Evolutionary conservation across 35 echinoderm and acorn worm species (phyloP), one percentile per base, ranked within the genome.

Genomic region (Chiridota heheva): DNA sequence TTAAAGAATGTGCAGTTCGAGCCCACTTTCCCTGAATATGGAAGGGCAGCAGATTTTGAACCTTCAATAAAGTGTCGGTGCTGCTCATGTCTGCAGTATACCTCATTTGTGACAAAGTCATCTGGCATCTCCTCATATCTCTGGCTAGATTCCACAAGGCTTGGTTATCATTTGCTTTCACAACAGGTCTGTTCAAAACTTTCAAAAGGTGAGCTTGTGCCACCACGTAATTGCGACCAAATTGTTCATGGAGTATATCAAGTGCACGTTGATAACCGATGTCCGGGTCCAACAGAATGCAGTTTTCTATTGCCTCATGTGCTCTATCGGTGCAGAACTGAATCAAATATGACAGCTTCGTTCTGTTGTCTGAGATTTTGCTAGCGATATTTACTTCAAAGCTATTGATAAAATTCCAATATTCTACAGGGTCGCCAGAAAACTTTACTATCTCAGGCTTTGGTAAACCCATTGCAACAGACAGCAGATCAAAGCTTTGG

Each of bases 311-410:
- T 5, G 44, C 48, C 4, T 58, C 51, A 40, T 53, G 5, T 48
- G 87, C 87, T 51, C 81, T 91, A 17, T 82, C 82, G 16, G 28
- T 40, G 30, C 89, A 91, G 44, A 86, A 86, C 36, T 91, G 89
- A 36, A 86, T 73, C 2, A 91, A 39, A 30, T 91, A 91, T n/a
- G 58, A 51, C 30, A 86, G 46, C 51, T 5, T 86, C 7, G 42
- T 12, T 34, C 73, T 47, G 16, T 91, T 82, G 63, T 84, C 81
- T 18, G 8, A 26, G 22, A 70, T 32, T 13, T 65, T 56, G 24
- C 22, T 24, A 39, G 81, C 72, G 40, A 90, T 51, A 65, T 84
- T 84, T 5, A 74, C 58, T 33, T 86, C 72, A 48, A 86, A 76
- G 7, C 17, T 78, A 37, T 69, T 84, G 2, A 84, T 84, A n/a